Evolutionary conservation across 2,797 vertebrate species (phyloP).

Genomic region (Notoglanidium macrostoma): DNA sequence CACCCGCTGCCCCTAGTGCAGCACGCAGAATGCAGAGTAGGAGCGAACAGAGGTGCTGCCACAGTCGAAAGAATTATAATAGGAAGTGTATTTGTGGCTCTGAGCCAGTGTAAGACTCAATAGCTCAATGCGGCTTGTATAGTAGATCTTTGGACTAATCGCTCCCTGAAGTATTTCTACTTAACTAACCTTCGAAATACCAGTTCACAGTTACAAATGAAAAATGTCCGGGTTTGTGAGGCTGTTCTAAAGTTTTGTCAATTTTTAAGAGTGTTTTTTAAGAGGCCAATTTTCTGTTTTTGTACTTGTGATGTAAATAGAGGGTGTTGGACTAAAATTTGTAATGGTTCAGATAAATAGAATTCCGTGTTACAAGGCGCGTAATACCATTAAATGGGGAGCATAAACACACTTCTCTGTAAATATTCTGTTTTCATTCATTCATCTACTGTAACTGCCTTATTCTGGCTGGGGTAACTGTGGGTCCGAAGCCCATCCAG

Average conservation of each 20-base stretch:
- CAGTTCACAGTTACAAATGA: not conserved
- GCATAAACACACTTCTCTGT: not conserved
- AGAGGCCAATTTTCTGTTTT: not conserved
- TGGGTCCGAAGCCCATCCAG: not conserved
- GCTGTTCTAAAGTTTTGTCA: not conserved
- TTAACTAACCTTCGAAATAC: conserved; percentile 65
- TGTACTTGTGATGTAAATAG: not conserved
- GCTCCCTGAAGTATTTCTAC: conserved; percentile 63
- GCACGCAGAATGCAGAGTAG: conserved; percentile 60
- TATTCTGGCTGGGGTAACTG: not conserved
- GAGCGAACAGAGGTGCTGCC: conserved; percentile 54
- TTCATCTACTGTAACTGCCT: not conserved
- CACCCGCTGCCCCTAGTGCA: conserved; percentile 71
- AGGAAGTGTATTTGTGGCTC: conserved; percentile 76
- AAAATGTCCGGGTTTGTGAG: not conserved
- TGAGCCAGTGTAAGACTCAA: conserved; percentile 22
- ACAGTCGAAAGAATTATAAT: conserved; percentile 64
- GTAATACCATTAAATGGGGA: not conserved
- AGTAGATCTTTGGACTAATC: conserved; percentile 28
- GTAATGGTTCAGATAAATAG: not conserved
- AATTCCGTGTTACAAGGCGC: not conserved
- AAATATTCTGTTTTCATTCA: not conserved
- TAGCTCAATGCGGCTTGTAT: conserved; percentile 30
- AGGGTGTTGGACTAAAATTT: not conserved
- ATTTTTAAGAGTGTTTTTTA: not conserved